Percentiles rank a stretch among this genome's conserved stretches.
Conservation (phyloP, 2,797 vertebrate genomes). For the Chiloscyllium punctatum region DNA sequence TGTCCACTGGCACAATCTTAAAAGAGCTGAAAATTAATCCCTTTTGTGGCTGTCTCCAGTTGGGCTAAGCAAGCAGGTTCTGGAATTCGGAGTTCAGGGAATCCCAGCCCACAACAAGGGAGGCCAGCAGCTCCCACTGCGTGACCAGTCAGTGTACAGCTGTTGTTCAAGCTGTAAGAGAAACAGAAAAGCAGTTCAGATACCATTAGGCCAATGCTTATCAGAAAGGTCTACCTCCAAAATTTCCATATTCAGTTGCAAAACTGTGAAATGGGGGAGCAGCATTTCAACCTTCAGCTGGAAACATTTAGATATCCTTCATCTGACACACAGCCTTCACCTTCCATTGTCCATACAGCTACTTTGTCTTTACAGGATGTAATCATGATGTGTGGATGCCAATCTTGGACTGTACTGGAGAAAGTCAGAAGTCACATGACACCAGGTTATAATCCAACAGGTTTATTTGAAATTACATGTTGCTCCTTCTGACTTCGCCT, state of each 20-base stretch:
- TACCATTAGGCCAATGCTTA: background rate
- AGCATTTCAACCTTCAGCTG: background rate
- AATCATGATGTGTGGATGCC: too few relatives aligned
- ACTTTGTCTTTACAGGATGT: background rate
- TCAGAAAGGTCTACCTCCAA: background rate
- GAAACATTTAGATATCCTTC: background rate
- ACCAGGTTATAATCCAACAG: too few relatives aligned
- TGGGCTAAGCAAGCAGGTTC: background rate
- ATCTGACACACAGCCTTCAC: background rate
- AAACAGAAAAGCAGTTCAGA: background rate
- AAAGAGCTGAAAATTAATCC: background rate
- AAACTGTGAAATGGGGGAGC: background rate
- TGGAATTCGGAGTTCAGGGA: background rate
- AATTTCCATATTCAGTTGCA: background rate
- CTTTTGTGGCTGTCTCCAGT: background rate
- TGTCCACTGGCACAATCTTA: background rate
- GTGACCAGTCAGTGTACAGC: background rate
- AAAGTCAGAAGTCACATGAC: too few relatives aligned
- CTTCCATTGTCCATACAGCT: background rate
- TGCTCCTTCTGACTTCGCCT: too few relatives aligned
- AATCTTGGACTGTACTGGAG: too few relatives aligned
- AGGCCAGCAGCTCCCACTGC: background rate
- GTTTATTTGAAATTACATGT: too few relatives aligned
- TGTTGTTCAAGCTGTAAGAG: background rate
- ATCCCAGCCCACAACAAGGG: background rate